A percentile compares a stretch with the other conserved stretches of the same genome.
Conservation (phyloP, 2,797 vertebrate species). For the Perdix hodgsoniae region DNA sequence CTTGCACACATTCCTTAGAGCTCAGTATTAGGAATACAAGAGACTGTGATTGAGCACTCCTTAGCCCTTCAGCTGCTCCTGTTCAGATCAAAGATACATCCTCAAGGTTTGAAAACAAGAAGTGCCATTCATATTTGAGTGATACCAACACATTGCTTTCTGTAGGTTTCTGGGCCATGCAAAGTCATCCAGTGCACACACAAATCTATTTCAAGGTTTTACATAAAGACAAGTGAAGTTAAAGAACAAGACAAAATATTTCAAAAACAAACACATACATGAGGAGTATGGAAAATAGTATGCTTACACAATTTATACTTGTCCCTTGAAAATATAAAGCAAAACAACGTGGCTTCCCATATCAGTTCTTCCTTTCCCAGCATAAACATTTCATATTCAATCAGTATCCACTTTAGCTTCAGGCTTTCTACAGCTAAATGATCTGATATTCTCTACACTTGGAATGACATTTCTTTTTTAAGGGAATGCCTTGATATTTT, state of each 20-base stretch:
- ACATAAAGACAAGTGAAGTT: background rate
- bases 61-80: background rate
- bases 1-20: background rate
- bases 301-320: constrained; percentile 17
- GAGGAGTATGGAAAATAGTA: constrained; percentile 9
- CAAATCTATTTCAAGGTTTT: constrained; percentile 14
- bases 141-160: background rate
- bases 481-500: constrained; percentile 39
- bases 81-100: constrained; percentile 8
- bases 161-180: background rate
- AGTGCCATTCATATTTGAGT: background rate
- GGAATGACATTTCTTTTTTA: constrained; percentile 56
- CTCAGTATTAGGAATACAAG: background rate
- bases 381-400: constrained; percentile 69
- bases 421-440: constrained; percentile 45
- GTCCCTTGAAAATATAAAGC: constrained; percentile 30
- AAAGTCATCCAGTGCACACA: background rate
- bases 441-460: constrained; percentile 9
- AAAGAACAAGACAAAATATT: constrained; percentile 9
- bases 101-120: background rate
- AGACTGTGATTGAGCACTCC: background rate
- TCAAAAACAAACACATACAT: constrained; percentile 22
- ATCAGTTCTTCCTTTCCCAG: constrained; percentile 16
- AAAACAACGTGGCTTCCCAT: constrained; percentile 37
- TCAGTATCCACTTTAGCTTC: constrained; percentile 59